Evolutionary conservation across 2,113 vertebrate genomes (phyloP), one percentile per base, ranked within the genome.

Genomic region (Elephantulus edwardii): DNA sequence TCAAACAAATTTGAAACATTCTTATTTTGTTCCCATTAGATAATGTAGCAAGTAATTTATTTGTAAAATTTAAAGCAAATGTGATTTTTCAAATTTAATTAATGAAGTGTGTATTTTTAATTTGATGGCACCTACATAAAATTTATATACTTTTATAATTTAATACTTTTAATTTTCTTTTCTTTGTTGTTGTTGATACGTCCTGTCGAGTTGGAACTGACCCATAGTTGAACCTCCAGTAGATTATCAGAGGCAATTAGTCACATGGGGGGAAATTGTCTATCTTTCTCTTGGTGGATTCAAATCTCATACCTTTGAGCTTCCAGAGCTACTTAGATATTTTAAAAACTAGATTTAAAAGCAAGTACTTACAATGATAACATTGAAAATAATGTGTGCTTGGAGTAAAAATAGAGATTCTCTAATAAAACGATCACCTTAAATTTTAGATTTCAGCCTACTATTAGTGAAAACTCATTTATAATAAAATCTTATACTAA

Each of bases 1-100:
- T n/a, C 22, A 64, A 75, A 72, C 11, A 88, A 88, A 81, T 3
- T 6, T 75, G 58, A 76, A 19, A 6, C 26, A 85, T 91, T 90
- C 17, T 84, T 20, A 58, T 86, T 92, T 96, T 71, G 92, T 94
- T 95, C 89, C 86, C 93, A 86, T 94, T 92, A 80, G 2, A 94
- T 92, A 75, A 82, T 92, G 64, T 50, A 82, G 48, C 78, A 72
- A 83, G 26, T 17, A 22, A 60, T 35, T 52, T 89, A n/a, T 42
- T 91, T 96, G 80, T 92, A 87, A 83, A 90, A 70, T 85, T 93
- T 78, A 71, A 90, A 70, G 83, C 30, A 40, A 88, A 94, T 64
- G 64, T 46, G 8, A 58, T 46, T 83, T 86, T 81, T 68, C 30
- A 91, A 92, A 89, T 78, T 78, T 89, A 64, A 74, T 54, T 80